Evolutionary conservation across 2,113 vertebrate genomes (phyloP), one percentile per base, ranked within the genome.

Genomic region (Leuciscus idus): DNA sequence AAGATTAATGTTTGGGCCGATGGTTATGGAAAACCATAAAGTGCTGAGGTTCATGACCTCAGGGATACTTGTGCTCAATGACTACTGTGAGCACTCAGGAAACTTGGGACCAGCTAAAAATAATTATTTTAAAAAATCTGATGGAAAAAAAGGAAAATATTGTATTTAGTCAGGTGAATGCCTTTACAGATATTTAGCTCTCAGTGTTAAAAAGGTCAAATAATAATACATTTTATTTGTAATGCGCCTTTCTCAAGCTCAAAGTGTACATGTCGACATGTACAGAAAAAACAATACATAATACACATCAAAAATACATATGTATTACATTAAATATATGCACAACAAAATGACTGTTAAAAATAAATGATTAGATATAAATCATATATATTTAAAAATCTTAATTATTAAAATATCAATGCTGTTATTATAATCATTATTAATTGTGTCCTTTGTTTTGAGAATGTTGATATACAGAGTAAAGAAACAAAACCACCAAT

Each of bases 21-120:
- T 68, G n/a, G 30, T 89, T 87, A 85, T 85, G 19, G 19, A 57
- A 57, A 46, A 61, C n/a, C 43, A 87, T 87, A 87, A 89, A 87
- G 79, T 73, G 3, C 28, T n/a, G 30, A 17, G 30, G 19, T 55
- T 28, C 17, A 62, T 50, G 36, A 9, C 75, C 81, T 43, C 43
- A n/a, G 59, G 68, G 64, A 23, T 72, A 66, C n/a, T 23, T 83
- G n/a, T 59, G 26, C 46, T 48, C 33, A 33, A 19, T 13, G n/a
- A 52, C 48, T 57, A 39, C 11, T 33, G 48, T 73, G 26, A 52
- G 11, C 10, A 4, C 17, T 36, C 50, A 68, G 72, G 13, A 66
- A 55, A 30, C 12, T n/a, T 36, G 61, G 30, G 28, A 85, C 48
- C 6, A 36, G 55, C 13, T 33, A 12, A 52, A 57, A 21, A 13